A percentile compares a stretch with the other conserved stretches of the same genome.
Conservation (phyloP, 1,140 invertebrate genomes). For the Drosophila cardini region DNA sequence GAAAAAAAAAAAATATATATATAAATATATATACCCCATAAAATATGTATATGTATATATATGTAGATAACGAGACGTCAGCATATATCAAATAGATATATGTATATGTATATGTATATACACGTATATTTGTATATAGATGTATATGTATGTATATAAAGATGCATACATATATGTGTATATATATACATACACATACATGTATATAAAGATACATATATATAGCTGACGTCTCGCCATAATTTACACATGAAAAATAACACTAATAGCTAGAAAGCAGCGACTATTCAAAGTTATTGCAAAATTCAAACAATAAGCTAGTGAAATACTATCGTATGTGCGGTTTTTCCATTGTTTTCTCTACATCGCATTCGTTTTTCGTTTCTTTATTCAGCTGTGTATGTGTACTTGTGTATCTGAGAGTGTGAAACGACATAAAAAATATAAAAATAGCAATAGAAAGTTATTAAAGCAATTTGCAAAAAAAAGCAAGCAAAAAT, state of each 20-base stretch:
- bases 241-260: constrained; percentile 37
- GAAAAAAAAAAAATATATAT: too few species aligned
- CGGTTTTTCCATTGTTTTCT: constrained; percentile 44
- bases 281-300: constrained; percentile 50
- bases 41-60: constrained; percentile 21
- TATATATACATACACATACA: constrained; percentile 15
- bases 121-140: constrained; percentile 6
- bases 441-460: constrained; percentile 81
- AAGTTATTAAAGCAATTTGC: constrained; percentile 76
- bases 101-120: constrained; percentile 18
- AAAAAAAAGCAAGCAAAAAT: constrained; percentile 56
- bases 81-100: constrained; percentile 18
- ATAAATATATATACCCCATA: constrained; percentile 28
- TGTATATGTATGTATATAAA: constrained; percentile 24
- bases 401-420: constrained; percentile 18
- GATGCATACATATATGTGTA: neutral
- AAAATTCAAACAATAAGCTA: constrained; percentile 58
- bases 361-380: constrained; percentile 27
- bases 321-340: constrained; percentile 65
- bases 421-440: constrained; percentile 34
- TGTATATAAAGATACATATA: too few species aligned
- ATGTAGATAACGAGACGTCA: constrained; percentile 27
- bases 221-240: constrained; percentile 49
- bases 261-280: constrained; percentile 40
- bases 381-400: constrained; percentile 31